Percentiles rank a stretch among this genome's conserved stretches.
Conservation (phyloP, 2,113 vertebrate species). For the Zosterops japonicus region DNA sequence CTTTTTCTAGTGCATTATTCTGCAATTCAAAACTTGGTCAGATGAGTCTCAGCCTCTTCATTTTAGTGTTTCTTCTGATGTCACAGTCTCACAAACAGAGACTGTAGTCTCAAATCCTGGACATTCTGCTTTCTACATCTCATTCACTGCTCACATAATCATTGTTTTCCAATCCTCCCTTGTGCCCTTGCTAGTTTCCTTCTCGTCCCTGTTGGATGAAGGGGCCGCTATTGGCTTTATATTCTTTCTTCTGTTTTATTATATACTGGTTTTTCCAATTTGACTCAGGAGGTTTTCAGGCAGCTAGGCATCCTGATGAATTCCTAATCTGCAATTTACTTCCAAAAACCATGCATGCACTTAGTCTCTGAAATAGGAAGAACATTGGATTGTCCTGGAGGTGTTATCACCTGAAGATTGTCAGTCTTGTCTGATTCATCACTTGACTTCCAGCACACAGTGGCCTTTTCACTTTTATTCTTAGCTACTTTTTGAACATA, state of each 20-base stretch:
- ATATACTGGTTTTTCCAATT: neutral
- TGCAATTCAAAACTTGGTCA: neutral
- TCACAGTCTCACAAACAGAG: neutral
- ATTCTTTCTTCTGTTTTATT: neutral
- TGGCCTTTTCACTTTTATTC: neutral
- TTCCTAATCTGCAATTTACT: neutral
- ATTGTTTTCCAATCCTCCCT: neutral
- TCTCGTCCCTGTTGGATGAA: neutral
- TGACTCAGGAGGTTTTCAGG: neutral
- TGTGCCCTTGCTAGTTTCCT: neutral
- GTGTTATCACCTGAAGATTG: neutral
- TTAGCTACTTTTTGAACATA: neutral
- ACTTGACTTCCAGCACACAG: neutral
- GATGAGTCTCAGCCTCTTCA: neutral
- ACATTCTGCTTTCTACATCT: neutral
- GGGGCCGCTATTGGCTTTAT: neutral
- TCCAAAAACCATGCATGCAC: neutral
- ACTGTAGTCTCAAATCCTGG: neutral
- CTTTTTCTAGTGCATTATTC: neutral
- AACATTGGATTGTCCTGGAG: neutral
- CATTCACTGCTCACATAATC: neutral
- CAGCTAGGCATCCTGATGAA: neutral
- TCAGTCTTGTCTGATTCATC: neutral
- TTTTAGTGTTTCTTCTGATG: neutral
- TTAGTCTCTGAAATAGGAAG: neutral